phyloP scores from a whole-genome alignment of 2,797 vertebrate genomes.

The Oryzias sinensis region DNA sequence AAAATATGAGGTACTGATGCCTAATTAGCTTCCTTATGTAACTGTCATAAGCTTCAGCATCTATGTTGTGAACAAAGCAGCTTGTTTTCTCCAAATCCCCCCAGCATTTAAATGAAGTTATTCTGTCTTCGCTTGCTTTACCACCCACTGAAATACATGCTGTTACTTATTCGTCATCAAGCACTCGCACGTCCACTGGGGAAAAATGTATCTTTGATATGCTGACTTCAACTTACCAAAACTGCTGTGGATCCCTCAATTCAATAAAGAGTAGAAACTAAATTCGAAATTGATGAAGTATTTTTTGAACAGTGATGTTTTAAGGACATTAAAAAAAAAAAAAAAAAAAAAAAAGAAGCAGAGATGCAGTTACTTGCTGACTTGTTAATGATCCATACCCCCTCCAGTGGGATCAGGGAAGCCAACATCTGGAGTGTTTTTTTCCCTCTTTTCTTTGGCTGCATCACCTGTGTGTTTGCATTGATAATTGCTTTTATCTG shows the following conservation, averaged over 20 bases:
- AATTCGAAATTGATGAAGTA: not conserved
- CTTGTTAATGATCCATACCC: no score
- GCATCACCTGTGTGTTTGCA: no score
- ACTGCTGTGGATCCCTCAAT: constrained; percentile 7
- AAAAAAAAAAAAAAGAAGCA: not conserved
- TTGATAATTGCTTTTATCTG: no score
- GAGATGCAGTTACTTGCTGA: no score
- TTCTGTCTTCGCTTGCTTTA: constrained; percentile 38
- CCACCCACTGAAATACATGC: constrained; percentile 31
- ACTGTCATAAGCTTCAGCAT: not conserved
- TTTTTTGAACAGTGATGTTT: no score
- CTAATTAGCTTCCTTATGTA: constrained; percentile 12
- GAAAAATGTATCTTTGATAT: constrained; percentile 12
- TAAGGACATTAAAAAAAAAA: no score
- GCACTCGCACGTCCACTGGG: constrained; percentile 21
- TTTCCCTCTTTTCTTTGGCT: no score
- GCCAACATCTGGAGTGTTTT: no score
- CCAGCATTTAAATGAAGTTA: constrained; percentile 26
- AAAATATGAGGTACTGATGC: constrained; percentile 1
- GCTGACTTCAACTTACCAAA: constrained; percentile 8
- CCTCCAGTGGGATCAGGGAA: no score
- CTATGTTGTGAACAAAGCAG: constrained; percentile 11
- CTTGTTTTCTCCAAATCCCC: constrained; percentile 35
- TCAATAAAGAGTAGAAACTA: not conserved
- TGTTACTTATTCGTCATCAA: constrained; percentile 34